Evolutionary conservation across 2,797 vertebrate species (phyloP).

Genomic region (Artibeus lituratus): DNA sequence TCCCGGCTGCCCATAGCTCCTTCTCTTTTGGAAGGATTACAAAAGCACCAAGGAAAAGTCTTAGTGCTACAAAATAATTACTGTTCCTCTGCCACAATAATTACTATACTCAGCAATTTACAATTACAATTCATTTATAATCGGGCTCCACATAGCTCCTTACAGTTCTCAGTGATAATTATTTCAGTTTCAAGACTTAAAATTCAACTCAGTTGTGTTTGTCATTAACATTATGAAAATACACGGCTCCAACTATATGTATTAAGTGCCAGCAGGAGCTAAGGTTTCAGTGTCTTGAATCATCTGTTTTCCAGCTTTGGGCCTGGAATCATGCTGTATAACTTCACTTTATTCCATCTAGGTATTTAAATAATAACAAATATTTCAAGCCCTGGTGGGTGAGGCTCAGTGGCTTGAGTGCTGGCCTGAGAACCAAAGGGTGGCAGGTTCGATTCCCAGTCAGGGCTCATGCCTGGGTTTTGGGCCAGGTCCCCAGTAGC

Average conservation of each 20-base stretch:
- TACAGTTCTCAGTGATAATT: slow-evolving; percentile 29
- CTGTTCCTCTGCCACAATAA: slow-evolving; percentile 58
- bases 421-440: no score
- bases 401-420: no score
- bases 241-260: background rate
- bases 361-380: background rate
- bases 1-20: background rate
- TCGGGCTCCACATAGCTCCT: slow-evolving; percentile 41
- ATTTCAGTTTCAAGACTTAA: slow-evolving; percentile 49
- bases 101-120: slow-evolving; percentile 63
- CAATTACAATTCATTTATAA: slow-evolving; percentile 63
- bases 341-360: background rate
- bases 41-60: slow-evolving; percentile 46
- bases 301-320: background rate
- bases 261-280: background rate
- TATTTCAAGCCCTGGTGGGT: no score
- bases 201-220: slow-evolving; percentile 48
- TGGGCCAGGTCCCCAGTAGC: no score
- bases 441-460: no score
- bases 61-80: slow-evolving; percentile 49
- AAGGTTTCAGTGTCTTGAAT: background rate
- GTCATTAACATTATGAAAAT: slow-evolving; percentile 29
- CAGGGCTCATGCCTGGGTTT: no score
- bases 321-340: background rate
- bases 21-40: slow-evolving; percentile 14